These are phyloP conservation scores for Augochlorella aurata DNA, from an alignment of 2,888 invertebrate species.

Conservation along the genomic window DNA sequence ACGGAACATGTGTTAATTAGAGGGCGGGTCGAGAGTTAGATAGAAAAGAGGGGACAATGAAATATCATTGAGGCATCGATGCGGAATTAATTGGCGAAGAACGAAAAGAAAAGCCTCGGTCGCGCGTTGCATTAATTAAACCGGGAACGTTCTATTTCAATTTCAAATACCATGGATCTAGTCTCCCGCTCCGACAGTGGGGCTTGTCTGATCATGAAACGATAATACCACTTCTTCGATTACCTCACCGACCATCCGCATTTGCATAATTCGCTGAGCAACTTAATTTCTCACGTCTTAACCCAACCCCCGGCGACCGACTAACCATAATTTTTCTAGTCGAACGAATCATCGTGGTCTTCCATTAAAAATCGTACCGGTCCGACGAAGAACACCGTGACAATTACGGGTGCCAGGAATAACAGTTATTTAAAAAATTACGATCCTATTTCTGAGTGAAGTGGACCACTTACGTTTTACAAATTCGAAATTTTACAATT, in stretches of 20 bases:
- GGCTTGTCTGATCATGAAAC: slow-evolving; percentile 54
- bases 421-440: too few relatives aligned
- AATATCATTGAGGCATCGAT: slow-evolving; percentile 38
- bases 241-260: slow-evolving; percentile 59
- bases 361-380: not conserved
- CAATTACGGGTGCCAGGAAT: too few relatives aligned
- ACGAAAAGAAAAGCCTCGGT: slow-evolving; percentile 19
- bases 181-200: not conserved
- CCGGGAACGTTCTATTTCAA: slow-evolving; percentile 59
- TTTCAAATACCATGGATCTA: slow-evolving; percentile 61
- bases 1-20: slow-evolving; percentile 43
- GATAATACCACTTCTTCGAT: slow-evolving; percentile 63
- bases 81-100: slow-evolving; percentile 46
- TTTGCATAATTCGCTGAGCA: slow-evolving; percentile 66
- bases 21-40: too few relatives aligned
- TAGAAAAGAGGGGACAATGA: slow-evolving; percentile 25
- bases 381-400: not conserved
- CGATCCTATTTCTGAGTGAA: too few relatives aligned
- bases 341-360: not conserved
- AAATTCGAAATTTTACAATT: too few relatives aligned
- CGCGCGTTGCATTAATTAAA: slow-evolving; percentile 55
- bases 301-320: slow-evolving; percentile 1
- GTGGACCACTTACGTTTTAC: too few relatives aligned
- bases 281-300: slow-evolving; percentile 63
- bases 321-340: slow-evolving; percentile 16